Conservation (phyloP, 37 sponge, comb jelly and placozoan genomes). For the Theonella swinhoei region DNA sequence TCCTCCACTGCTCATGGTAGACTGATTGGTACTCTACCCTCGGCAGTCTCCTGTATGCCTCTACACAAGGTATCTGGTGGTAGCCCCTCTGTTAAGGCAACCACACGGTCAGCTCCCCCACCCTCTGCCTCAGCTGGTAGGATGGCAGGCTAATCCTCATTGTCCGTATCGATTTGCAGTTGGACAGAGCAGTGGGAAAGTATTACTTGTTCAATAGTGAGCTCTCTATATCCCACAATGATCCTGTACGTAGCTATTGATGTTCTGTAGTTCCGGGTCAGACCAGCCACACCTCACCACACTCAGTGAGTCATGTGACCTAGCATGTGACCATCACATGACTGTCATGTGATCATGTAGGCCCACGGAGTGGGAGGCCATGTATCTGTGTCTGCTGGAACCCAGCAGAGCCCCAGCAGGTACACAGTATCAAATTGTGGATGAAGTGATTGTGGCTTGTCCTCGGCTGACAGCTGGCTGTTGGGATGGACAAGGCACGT, state of each 20-base stretch:
- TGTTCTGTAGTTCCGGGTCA: conserved; percentile 16
- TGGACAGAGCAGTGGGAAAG: conserved; percentile 61
- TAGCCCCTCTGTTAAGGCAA: no score
- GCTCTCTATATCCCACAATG: neutral
- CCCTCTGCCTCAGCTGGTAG: conserved; percentile 30
- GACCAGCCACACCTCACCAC: neutral
- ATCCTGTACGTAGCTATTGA: neutral
- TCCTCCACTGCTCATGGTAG: conserved; percentile 16
- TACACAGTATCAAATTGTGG: no score
- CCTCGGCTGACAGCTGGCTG: conserved; percentile 52
- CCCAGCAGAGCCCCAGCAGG: conserved; percentile 41
- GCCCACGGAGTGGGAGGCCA: conserved; percentile 38
- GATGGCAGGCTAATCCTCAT: conserved; percentile 46
- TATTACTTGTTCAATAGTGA: conserved; percentile 24
- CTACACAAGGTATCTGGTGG: conserved; percentile 48
- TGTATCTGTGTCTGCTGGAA: conserved; percentile 70
- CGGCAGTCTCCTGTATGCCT: conserved; percentile 53
- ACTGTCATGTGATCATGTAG: conserved; percentile 1
- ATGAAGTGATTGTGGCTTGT: no score
- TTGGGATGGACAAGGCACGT: conserved; percentile 48
- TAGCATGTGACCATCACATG: neutral
- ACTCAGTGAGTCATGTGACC: conserved; percentile 8
- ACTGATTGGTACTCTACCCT: conserved; percentile 24
- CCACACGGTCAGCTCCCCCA: neutral
- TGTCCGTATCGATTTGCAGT: conserved; percentile 60